Base-by-base conservation (phyloP, 2,888 invertebrate genomes). In the Pycnomerus fuliginosus region DNA sequence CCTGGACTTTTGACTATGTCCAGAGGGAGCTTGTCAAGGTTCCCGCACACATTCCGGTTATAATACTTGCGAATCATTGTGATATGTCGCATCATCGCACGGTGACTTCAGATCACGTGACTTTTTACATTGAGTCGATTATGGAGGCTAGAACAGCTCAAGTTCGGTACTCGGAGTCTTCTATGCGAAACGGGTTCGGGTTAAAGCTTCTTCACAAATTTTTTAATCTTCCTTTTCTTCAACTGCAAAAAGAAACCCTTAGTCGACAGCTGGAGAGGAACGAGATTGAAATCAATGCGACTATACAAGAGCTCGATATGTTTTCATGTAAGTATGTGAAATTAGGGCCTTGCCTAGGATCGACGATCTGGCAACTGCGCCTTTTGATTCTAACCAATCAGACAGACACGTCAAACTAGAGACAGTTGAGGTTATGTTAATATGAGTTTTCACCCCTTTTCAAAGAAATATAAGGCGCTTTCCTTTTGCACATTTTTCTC, bases 71-170 rank as follows among this genome's bases (percentile, higher is more conserved):
- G 1, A 97, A 97, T 75, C 93, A 94, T 69, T 86, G 93, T 66
- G 97, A 97, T 70, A 94, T 96, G 93, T 85, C 90, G n/a, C 95
- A 95, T 72, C 95, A 97, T 67, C 77, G 95, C 37, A 89, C 89
- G 44, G 85, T 95, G 14, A 80, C 83, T 1, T 73, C 80, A 12
- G 87, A 88, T 68, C 83, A 84, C 62, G 82, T 86, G 17, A 74
- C 76, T 37, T 83, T 79, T 62, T 85, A 84, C 61, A 80, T 87
- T 41, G 86, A 87, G 55, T 79, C 82, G 17, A 67, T 77, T 54
- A 60, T 67, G 8, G 5, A 5, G 8, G 5, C 20, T 8, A 20
- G 20, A 8, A 20, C 5, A 5, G 82, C 82, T 0, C 82, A 87
- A 66, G 80, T 94, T 12, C 80, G 92, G 16, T 94, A 92, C 68